Conservation (phyloP, 2,888 invertebrate genomes). For the Enoplolaimus lenunculus region DNA sequence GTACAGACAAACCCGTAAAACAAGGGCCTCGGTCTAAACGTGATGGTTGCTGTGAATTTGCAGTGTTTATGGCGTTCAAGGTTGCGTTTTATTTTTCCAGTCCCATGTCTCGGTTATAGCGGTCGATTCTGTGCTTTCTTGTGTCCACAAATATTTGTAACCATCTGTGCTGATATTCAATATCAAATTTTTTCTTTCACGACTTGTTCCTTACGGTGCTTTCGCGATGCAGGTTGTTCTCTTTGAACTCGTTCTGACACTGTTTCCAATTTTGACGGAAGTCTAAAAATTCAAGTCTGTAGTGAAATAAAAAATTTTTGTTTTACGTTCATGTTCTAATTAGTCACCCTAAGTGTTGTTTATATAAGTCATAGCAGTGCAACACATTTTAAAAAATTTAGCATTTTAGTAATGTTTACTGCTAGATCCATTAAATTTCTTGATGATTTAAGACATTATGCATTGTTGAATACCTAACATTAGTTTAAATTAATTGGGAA, state of each 20-base stretch:
- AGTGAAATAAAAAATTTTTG: too few species aligned
- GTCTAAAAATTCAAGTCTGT: conserved; percentile 41
- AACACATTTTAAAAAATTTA: background rate
- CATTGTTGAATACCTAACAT: too few species aligned
- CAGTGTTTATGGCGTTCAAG: too few species aligned
- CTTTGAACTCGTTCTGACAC: conserved; percentile 59
- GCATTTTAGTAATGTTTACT: background rate
- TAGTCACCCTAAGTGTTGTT: background rate
- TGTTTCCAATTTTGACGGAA: conserved; percentile 62
- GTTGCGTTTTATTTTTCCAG: too few species aligned
- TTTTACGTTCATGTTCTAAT: too few species aligned
- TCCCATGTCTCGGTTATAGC: too few species aligned
- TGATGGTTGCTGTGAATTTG: too few species aligned
- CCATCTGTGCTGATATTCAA: background rate
- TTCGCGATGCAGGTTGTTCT: conserved; percentile 56
- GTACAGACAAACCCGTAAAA: too few species aligned
- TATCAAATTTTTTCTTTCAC: background rate
- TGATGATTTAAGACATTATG: too few species aligned
- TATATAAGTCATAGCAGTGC: background rate
- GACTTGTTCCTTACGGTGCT: conserved; percentile 42
- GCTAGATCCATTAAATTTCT: too few species aligned
- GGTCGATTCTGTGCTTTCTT: background rate
- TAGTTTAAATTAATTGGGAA: too few species aligned
- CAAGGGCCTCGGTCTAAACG: too few species aligned
- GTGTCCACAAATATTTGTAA: background rate